These are phyloP conservation scores for Ophioninae sp. DNA, from an alignment of 2,888 invertebrate species.

Conservation along the genomic window DNA sequence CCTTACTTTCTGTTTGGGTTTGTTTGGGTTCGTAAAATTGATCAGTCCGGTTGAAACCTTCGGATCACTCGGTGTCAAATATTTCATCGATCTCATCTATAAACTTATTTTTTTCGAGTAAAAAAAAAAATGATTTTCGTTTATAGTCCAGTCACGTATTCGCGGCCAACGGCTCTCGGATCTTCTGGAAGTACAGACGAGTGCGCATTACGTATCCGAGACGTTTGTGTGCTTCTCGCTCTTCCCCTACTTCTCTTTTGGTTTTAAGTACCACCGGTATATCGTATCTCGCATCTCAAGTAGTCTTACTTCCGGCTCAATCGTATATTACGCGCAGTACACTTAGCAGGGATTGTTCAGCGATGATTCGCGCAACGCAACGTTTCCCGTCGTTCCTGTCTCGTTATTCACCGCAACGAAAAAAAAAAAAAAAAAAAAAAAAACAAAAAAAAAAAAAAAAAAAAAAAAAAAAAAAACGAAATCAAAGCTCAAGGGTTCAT, in stretches of 20 bases:
- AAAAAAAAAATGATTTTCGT: conserved; percentile 19
- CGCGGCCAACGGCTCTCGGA: conserved; percentile 52
- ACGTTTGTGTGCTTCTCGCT: conserved; percentile 14
- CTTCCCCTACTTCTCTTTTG: conserved; percentile 4
- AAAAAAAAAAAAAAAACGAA: too few species aligned
- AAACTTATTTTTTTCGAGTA: conserved; percentile 5
- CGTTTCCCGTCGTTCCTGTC: neutral
- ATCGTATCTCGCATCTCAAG: conserved; percentile 71
- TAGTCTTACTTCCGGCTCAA: conserved; percentile 72
- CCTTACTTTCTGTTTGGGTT: neutral
- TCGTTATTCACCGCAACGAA: neutral
- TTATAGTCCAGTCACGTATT: conserved; percentile 70
- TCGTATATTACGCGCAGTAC: conserved; percentile 48
- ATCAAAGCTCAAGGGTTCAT: neutral
- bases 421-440: neutral
- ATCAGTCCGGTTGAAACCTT: neutral
- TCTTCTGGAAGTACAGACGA: conserved; percentile 22
- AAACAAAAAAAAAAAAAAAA: neutral
- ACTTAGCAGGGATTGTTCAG: conserved; percentile 51
- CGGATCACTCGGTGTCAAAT: neutral
- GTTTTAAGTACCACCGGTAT: conserved; percentile 56
- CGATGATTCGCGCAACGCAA: conserved; percentile 30
- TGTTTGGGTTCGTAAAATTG: neutral
- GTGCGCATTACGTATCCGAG: conserved; percentile 20
- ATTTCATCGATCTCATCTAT: conserved; percentile 24